Evolutionary conservation across 2,797 vertebrate genomes (phyloP).

Genomic region (Syndactyla subalaris): DNA sequence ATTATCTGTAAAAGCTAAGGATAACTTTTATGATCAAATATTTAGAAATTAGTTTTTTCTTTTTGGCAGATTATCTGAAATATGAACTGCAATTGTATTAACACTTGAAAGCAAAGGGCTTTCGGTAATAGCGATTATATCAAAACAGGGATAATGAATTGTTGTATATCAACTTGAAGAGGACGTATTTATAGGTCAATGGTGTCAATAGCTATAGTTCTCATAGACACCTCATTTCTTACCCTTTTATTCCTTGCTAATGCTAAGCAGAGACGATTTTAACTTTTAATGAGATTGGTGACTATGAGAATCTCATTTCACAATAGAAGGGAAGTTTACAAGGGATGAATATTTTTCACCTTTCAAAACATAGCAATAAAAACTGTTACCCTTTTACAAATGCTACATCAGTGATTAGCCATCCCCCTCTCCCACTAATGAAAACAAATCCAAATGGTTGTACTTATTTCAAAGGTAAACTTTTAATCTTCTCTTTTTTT

Average conservation of each 20-base stretch:
- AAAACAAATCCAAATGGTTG: background rate
- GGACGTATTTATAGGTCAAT: slow-evolving; percentile 79
- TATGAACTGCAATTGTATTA: slow-evolving; percentile 78
- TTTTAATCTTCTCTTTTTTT: background rate
- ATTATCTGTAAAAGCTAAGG: slow-evolving; percentile 78
- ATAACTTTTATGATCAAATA: slow-evolving; percentile 83
- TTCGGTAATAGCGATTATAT: slow-evolving; percentile 78
- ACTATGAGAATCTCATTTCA: slow-evolving; percentile 35
- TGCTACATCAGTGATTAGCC: background rate
- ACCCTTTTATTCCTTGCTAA: slow-evolving; percentile 73
- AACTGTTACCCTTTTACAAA: background rate
- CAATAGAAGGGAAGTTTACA: slow-evolving; percentile 6
- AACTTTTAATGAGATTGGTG: slow-evolving; percentile 65
- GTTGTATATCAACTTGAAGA: slow-evolving; percentile 72
- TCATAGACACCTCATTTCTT: slow-evolving; percentile 55
- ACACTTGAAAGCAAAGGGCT: slow-evolving; percentile 76
- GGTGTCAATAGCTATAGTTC: slow-evolving; percentile 77
- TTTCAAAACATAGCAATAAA: slow-evolving; percentile 11
- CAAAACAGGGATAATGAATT: slow-evolving; percentile 76
- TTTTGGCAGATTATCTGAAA: slow-evolving; percentile 77
- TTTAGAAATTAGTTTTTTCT: slow-evolving; percentile 81
- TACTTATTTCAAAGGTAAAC: background rate
- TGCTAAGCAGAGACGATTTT: slow-evolving; percentile 69
- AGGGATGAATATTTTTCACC: slow-evolving; percentile 7
- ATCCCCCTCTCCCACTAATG: accelerated